These are phyloP conservation scores for Ectropis crepuscularia DNA, from an alignment of 2,888 invertebrate genomes.

Conservation along the genomic window DNA sequence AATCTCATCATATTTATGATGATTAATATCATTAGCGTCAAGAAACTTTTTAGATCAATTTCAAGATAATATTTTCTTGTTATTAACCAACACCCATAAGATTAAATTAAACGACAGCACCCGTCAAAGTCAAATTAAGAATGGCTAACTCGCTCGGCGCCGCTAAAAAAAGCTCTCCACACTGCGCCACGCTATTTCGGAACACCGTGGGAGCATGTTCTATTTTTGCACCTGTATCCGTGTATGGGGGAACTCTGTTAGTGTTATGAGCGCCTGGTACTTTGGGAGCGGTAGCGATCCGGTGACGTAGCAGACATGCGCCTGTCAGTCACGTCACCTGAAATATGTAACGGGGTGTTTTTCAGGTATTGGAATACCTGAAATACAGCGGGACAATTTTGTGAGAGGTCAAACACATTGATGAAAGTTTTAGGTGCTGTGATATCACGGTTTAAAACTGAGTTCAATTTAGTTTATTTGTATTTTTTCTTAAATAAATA, in stretches of 20 bases:
- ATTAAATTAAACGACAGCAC: conserved; percentile 4
- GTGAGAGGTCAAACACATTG: too few relatives aligned
- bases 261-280: conserved; percentile 73
- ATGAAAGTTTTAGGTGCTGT: too few relatives aligned
- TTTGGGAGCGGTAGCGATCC: conserved; percentile 68
- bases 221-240: conserved; percentile 69
- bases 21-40: not conserved
- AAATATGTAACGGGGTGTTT: conserved; percentile 34
- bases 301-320: conserved; percentile 80
- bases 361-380: too few relatives aligned
- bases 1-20: not conserved
- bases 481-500: too few relatives aligned
- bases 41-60: not conserved
- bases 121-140: conserved; percentile 31
- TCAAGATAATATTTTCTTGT: not conserved
- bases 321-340: conserved; percentile 66
- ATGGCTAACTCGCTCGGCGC: conserved; percentile 39
- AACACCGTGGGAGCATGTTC: conserved; percentile 67
- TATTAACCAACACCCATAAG: not conserved
- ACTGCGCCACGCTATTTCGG: conserved; percentile 62
- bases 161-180: conserved; percentile 50
- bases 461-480: too few relatives aligned
- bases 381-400: too few relatives aligned
- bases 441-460: too few relatives aligned
- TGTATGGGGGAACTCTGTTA: conserved; percentile 48